Percentiles rank a stretch among this genome's conserved stretches.
Evolutionary conservation across 1,140 invertebrate genomes (phyloP).

Genomic region (Gryon sp.): DNA sequence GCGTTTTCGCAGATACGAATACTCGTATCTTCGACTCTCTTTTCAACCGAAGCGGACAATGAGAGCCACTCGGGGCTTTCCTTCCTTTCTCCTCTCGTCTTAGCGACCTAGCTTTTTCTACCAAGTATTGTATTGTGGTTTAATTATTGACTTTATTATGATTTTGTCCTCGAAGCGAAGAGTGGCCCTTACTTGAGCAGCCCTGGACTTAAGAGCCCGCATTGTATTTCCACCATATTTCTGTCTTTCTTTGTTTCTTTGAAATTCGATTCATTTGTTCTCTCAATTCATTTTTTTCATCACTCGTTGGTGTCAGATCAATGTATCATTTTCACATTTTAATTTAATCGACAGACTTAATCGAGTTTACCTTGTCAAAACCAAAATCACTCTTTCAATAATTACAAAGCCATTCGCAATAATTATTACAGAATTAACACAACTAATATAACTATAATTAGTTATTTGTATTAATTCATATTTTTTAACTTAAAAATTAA

Average conservation of each 20-base stretch:
- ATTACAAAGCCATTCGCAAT: too few relatives aligned
- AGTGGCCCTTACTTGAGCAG: conserved; percentile 64
- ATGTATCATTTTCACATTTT: too few relatives aligned
- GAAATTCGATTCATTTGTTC: conserved; percentile 47
- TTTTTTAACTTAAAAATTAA: too few relatives aligned
- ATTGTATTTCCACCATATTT: conserved; percentile 59
- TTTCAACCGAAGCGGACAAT: conserved; percentile 72
- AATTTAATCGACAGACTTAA: too few relatives aligned
- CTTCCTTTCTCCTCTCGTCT: conserved; percentile 32
- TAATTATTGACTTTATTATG: conserved; percentile 77
- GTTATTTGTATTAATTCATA: too few relatives aligned
- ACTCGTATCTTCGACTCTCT: conserved; percentile 62
- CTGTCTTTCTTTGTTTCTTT: conserved; percentile 53
- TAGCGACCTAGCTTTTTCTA: conserved; percentile 57
- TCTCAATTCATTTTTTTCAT: conserved; percentile 52
- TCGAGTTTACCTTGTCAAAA: too few relatives aligned
- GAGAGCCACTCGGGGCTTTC: conserved; percentile 66
- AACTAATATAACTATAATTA: too few relatives aligned
- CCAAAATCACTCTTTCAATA: too few relatives aligned
- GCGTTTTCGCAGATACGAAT: conserved; percentile 64
- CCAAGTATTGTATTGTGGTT: conserved; percentile 67
- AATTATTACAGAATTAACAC: too few relatives aligned
- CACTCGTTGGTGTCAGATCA: too few relatives aligned
- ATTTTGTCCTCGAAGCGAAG: conserved; percentile 69
- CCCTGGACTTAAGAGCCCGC: conserved; percentile 65